Evolutionary conservation across 1,140 invertebrate species (phyloP), one percentile per base, ranked within the genome.

Genomic region (Idris sp.): DNA sequence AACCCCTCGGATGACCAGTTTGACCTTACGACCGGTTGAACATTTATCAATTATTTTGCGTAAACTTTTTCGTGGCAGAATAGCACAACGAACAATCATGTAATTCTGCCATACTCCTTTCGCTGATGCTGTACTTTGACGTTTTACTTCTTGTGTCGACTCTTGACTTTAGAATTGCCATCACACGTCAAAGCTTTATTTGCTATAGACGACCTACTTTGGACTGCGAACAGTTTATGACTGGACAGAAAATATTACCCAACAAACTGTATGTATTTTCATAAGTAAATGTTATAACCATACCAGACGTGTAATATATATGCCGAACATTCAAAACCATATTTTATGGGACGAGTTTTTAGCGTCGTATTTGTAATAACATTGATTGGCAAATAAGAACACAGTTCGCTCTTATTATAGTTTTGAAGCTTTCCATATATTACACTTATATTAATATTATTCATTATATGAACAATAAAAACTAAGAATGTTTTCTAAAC

Each of bases 41-140:
- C 81, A 83, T 83, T 83, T 84, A 84, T 84, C 81, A 84, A 81
- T 84, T 81, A 82, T 83, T 82, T 81, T 72, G 61, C 75, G 73
- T 77, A 80, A 80, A 81, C 75, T 82, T 83, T 83, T 81, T 79
- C 41, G 51, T 73, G 59, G 31, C 41, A 46, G 13, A 40, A 64
- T 44, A 58, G 79, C 79, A 79, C 78, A 76, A 78, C 69, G 74
- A 73, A 79, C 79, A 79, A 82, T 83, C 78, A 78, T 81, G 80
- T 80, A 82, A 83, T 81, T 80, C 65, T 74, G 58, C 65, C 65
- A 75, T 74, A 71, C 79, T 67, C 67, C 36, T 48, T 54, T 33
- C 51, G 59, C 61, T 61, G 56, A 41, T 40, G 13, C 51, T 43
- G n/a, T 49, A 46, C 30, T 26, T 22, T 44, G 43, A 46, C 53